Base-by-base conservation (phyloP, 1,140 invertebrate species). In the Hestina assimilis region DNA sequence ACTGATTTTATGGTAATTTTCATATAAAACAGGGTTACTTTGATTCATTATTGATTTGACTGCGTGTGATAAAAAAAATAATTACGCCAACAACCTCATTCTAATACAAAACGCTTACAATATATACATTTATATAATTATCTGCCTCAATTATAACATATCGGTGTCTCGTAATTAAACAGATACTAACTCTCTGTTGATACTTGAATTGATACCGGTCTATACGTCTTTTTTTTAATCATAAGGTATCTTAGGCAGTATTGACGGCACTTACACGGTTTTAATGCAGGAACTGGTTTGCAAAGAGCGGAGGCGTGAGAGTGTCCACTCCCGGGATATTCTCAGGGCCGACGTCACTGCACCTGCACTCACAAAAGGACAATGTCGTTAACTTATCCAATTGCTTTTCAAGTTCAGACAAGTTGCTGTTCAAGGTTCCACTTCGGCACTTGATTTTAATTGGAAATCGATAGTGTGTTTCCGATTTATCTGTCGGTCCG, bases 1-100 rank as follows among this genome's bases (percentile, higher is more conserved):
- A 85, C 66, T 74, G 75, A 77, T 77, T 82, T 83, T 77, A 85
- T 85, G 79, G 71, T 81, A 83, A 85, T 85, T 71, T 66, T 46
- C 56, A 53, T 69, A 68, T 70, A 52, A 66, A 76, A 69, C 62
- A 46, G 59, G 69, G 69, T 62, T 53, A 66, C 68, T 71, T 60
- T 75, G 60, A 68, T 75, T 77, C 56, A 72, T 71, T 72, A 72
- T 66, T 66, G 61, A 80, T 71, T 73, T 71, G 58, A 72, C 59
- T 75, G n/a, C 56, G 56, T 59, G 56, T 59, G 56, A 59, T 45
- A 19, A 23, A 24, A 35, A 48, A 35, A 35, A 3, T 19, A n/a
- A 0, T 24, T 15, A 19, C 9, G 8, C 7, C 17, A 11, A 21
- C 29, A 11, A 23, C 7, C 14, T n/a, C 0, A 19, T 38, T 38